Evolutionary conservation across 2,113 vertebrate species (phyloP).

Genomic region (Xyrauchen texanus): DNA sequence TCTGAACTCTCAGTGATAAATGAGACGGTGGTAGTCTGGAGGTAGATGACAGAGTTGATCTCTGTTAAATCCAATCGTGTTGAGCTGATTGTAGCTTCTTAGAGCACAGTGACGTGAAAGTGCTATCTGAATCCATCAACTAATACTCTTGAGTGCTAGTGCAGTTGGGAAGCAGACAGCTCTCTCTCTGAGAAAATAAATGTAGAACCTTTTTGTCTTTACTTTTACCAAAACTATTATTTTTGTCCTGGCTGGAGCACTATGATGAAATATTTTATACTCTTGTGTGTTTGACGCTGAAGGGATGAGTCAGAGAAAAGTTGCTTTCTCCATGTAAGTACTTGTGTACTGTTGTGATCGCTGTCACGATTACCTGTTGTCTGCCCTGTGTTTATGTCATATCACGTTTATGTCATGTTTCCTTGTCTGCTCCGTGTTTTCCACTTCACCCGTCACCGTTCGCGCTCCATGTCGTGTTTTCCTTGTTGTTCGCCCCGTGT

Average conservation of each 20-base stretch:
- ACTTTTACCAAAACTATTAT: not conserved
- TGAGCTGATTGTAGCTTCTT: conserved; percentile 67
- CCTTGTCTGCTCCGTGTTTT: no score
- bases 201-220: not conserved
- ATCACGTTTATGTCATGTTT: no score
- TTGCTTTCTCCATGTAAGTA: conserved; percentile 72
- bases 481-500: no score
- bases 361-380: conserved; percentile 46
- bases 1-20: conserved; percentile 23
- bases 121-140: conserved; percentile 41
- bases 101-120: conserved; percentile 56
- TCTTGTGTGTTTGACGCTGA: conserved; percentile 41
- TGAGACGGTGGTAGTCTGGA: conserved; percentile 7
- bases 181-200: not conserved
- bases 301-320: conserved; percentile 66
- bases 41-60: conserved; percentile 63
- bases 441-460: no score
- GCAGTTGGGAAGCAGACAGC: not conserved
- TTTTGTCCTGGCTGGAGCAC: conserved; percentile 33
- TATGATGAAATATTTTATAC: conserved; percentile 50
- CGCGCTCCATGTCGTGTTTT: no score
- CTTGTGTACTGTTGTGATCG: conserved; percentile 45
- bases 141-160: not conserved
- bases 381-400: no score
- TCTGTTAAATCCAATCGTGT: conserved; percentile 72